Base-by-base conservation (phyloP, 2,113 vertebrate genomes). In the Muscicapa adusta region DNA sequence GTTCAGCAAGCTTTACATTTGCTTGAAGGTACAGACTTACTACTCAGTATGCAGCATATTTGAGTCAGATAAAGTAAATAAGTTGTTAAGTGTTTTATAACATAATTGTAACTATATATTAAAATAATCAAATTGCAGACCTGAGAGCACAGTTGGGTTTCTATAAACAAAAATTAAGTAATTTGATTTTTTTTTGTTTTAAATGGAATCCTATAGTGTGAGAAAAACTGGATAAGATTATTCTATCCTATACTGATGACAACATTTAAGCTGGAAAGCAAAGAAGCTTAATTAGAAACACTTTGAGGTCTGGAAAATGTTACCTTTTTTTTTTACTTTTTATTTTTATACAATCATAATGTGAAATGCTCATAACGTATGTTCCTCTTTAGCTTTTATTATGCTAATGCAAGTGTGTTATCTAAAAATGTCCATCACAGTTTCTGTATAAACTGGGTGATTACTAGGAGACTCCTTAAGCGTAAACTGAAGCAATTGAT, bases 241-340 rank as follows among this genome's bases (percentile, higher is more conserved):
- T 94, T 40, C 54, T 74, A 2, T 68, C 31, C 29, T 93, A 8
- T 72, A 51, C n/a, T 90, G 63, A 63, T 88, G 74, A 72, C 78
- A 94, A 31, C 54, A 54, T 75, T 92, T 85, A 38, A 70, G 15
- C 29, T 89, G 57, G 50, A 93, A 94, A 93, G 38, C 65, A 67
- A 83, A 79, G n/a, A 84, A 82, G 16, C 78, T 89, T 91, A 94
- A 94, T 94, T 95, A 79, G 57, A 92, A 95, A 80, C 81, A 96
- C 42, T 95, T 93, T 78, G 54, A 91, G 65, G 51, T 75, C 82
- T 92, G 75, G 65, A 94, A 96, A 89, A 66, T 82, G 47, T 73
- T 60, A 28, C 4, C 34, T 43, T 43, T 50, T 18, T 70, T 19
- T 19, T 50, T 61, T 31, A 8, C 18, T 61, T 60, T 29, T 18